Conservation (phyloP, 64 coral and sea anemone species). For the Montipora capricornis region DNA sequence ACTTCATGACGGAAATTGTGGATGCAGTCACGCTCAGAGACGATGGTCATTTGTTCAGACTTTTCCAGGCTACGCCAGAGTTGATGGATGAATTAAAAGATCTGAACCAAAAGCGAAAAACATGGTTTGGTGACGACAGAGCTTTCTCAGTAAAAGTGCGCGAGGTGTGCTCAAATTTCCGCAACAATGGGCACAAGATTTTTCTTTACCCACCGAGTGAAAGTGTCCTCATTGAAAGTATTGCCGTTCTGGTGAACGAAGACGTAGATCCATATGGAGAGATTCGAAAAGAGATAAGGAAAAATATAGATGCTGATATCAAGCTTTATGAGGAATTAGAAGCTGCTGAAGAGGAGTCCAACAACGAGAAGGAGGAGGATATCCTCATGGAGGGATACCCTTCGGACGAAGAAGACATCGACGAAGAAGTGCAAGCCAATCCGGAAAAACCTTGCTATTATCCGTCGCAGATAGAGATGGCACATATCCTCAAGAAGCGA, state of each 20-base stretch:
- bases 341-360: background rate
- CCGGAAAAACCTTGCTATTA: slow-evolving; percentile 68
- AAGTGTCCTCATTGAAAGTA: background rate
- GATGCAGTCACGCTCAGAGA: background rate
- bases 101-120: background rate
- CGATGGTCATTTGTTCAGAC: background rate
- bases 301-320: background rate
- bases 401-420: slow-evolving; percentile 49
- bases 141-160: background rate
- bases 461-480: slow-evolving; percentile 78
- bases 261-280: slow-evolving; percentile 4
- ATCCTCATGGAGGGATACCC: background rate
- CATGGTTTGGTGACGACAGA: background rate
- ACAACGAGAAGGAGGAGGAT: background rate
- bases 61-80: background rate
- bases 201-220: background rate
- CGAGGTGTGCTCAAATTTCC: background rate
- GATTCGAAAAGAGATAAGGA: background rate
- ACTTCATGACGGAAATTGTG: slow-evolving; percentile 3
- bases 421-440: background rate
- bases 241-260: background rate
- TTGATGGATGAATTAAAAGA: background rate
- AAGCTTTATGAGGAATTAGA: background rate
- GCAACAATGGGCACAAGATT: background rate
- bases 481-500: slow-evolving; percentile 41